These are phyloP conservation scores for Hirundichthys speculiger DNA, from an alignment of 2,113 vertebrate genomes.

Conservation along the genomic window DNA sequence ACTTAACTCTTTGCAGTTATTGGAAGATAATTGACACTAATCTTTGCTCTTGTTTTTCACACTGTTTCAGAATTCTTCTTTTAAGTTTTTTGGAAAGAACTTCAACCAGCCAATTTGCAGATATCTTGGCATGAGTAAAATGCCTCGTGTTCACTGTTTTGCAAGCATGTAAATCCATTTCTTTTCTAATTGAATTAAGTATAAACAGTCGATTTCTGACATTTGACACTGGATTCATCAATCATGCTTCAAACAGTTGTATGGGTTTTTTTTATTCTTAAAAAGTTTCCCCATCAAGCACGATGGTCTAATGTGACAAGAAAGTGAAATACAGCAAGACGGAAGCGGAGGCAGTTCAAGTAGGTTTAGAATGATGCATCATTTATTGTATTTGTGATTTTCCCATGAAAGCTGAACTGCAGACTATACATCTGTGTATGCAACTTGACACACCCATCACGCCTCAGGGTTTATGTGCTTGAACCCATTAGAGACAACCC, in stretches of 20 bases:
- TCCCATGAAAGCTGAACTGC: background rate
- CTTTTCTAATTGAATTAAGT: background rate
- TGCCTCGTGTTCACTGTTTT: background rate
- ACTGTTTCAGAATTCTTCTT: background rate
- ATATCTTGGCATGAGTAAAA: background rate
- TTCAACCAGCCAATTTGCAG: background rate
- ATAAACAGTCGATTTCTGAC: conserved; percentile 13
- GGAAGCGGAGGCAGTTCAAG: background rate
- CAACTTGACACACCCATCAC: conserved; percentile 13
- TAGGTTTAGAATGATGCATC: background rate
- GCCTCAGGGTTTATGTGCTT: background rate
- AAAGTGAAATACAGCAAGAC: conserved; percentile 4
- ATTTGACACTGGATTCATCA: conserved; percentile 31
- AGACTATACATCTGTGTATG: background rate
- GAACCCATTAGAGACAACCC: conserved; percentile 34
- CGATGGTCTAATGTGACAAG: conserved; percentile 3
- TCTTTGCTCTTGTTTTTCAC: too few relatives aligned
- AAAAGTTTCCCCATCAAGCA: conserved; percentile 11
- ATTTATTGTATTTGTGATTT: background rate
- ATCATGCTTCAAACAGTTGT: conserved; percentile 1
- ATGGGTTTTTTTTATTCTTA: conserved; percentile 7
- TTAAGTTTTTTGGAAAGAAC: background rate
- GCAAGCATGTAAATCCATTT: too few relatives aligned
- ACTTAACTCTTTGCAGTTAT: too few relatives aligned
- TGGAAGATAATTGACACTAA: too few relatives aligned